A percentile compares a stretch with the other conserved stretches of the same genome.
Conservation (phyloP, 1,140 invertebrate genomes). For the Drosophila paulistorum region DNA sequence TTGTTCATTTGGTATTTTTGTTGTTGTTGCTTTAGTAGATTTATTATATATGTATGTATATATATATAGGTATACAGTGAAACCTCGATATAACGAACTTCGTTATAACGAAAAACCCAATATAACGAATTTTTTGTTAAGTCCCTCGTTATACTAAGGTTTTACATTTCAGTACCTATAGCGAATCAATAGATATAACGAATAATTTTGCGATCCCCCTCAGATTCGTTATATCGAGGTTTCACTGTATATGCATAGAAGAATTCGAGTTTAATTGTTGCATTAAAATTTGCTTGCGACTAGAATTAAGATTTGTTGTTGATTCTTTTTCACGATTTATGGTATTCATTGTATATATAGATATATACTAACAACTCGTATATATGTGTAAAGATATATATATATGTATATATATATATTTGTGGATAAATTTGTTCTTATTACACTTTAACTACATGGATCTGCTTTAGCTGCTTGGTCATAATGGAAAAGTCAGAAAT, state of each 20-base stretch:
- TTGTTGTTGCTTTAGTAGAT: slow-evolving; percentile 16
- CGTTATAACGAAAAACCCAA: too few relatives aligned
- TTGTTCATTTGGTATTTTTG: slow-evolving; percentile 17
- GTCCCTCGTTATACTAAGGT: too few relatives aligned
- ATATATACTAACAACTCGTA: slow-evolving; percentile 60
- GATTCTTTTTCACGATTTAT: slow-evolving; percentile 45
- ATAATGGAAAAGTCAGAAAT: background rate
- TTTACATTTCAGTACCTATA: too few relatives aligned
- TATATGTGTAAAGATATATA: slow-evolving; percentile 37
- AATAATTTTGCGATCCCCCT: too few relatives aligned
- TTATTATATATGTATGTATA: background rate
- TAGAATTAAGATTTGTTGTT: slow-evolving; percentile 65
- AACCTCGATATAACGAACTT: too few relatives aligned
- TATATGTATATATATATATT: slow-evolving; percentile 35
- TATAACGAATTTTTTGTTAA: too few relatives aligned
- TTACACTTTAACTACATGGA: slow-evolving; percentile 58
- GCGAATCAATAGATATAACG: too few relatives aligned
- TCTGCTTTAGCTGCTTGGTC: slow-evolving; percentile 35
- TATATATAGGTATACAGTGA: background rate
- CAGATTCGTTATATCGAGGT: too few relatives aligned
- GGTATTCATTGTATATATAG: slow-evolving; percentile 29
- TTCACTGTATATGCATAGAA: slow-evolving; percentile 42
- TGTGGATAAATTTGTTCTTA: slow-evolving; percentile 70
- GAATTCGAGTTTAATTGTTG: slow-evolving; percentile 71
- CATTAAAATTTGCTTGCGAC: slow-evolving; percentile 71